These are phyloP conservation scores for Microchirus variegatus DNA, from an alignment of 2,797 vertebrate genomes.

Conservation along the genomic window DNA sequence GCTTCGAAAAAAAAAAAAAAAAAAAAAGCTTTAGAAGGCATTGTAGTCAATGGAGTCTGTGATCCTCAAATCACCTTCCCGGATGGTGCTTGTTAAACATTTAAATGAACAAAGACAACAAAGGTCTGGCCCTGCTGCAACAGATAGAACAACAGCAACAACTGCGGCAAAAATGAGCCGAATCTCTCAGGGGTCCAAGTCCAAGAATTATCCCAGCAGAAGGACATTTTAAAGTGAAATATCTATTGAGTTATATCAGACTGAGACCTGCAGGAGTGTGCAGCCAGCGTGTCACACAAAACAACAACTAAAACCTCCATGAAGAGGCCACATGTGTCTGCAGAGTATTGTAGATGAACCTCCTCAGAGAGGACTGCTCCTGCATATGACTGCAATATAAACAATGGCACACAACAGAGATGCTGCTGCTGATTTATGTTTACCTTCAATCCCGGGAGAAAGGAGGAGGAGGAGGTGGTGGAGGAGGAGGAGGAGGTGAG, in stretches of 20 bases:
- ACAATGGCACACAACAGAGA: constrained; percentile 73
- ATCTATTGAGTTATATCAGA: constrained; percentile 38
- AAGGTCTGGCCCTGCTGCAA: constrained; percentile 27
- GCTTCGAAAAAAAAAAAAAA: too few relatives aligned
- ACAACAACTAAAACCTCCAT: constrained; percentile 60
- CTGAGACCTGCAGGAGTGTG: constrained; percentile 37
- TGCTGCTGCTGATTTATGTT: constrained; percentile 78
- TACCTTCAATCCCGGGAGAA: constrained; percentile 78
- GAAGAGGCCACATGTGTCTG: constrained; percentile 70
- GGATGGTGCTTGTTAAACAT: constrained; percentile 49
- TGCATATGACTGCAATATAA: constrained; percentile 77
- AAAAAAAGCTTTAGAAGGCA: constrained; percentile 44
- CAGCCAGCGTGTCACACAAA: constrained; percentile 46
- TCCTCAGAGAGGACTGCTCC: constrained; percentile 66
- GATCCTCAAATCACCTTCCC: constrained; percentile 52
- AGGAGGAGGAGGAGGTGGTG: constrained; percentile 31
- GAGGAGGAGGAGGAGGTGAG: constrained; percentile 24
- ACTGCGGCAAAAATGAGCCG: constrained; percentile 11
- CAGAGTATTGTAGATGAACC: constrained; percentile 59
- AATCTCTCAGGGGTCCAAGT: constrained; percentile 31
- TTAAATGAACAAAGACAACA: constrained; percentile 45
- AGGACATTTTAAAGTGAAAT: constrained; percentile 55
- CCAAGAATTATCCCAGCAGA: constrained; percentile 38
- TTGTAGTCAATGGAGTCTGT: constrained; percentile 31
- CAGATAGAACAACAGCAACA: constrained; percentile 5